Evolutionary conservation across 64 coral and sea anemone species (phyloP), one percentile per base, ranked within the genome.

Genomic region (Dendrophyllia cribrosa): DNA sequence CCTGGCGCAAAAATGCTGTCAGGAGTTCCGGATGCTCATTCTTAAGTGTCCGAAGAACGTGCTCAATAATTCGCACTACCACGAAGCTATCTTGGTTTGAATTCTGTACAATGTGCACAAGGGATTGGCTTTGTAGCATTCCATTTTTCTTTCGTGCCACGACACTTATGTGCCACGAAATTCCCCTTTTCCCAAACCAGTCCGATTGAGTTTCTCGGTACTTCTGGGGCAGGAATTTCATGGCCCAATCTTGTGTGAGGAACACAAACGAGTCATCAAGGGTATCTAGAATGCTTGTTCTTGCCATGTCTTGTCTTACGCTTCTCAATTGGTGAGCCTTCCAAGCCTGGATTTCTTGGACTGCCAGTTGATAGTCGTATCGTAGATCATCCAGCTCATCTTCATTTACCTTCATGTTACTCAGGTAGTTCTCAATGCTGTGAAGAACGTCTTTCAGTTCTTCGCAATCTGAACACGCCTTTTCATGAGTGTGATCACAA

Each of bases 151-250:
- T 80, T 5, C 56, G 51, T 21, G 58, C 66, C 10, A 66, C 34
- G 9, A 84, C 80, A 65, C 26, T 68, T 46, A 78, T 78, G 49
- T 78, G 50, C 75, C 75, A 78, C 5, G 75, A 80, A 80, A 61
- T 80, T 16, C 56, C 56, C 26, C 77, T n/a, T n/a, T n/a, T n/a
- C n/a, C n/a, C n/a, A n/a, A n/a, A n/a, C n/a, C n/a, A n/a, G n/a
- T n/a, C n/a, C 61, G 58, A 20, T 61, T 80, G 77, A 4, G 77
- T 34, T 61, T 80, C 77, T 25, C 77, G 55, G 26, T 61, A 80
- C 56, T 19, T 80, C 16, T 80, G 77, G 13, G 77, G 77, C 77
- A 80, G 56, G 51, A 58, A n/a, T n/a, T n/a, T n/a, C n/a, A n/a
- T n/a, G n/a, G n/a, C n/a, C n/a, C n/a, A n/a, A n/a, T n/a, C n/a